Percentiles rank a stretch among this genome's conserved stretches.
Evolutionary conservation across 23 tunicate species (phyloP).

Genomic region (Ascidia mentula): DNA sequence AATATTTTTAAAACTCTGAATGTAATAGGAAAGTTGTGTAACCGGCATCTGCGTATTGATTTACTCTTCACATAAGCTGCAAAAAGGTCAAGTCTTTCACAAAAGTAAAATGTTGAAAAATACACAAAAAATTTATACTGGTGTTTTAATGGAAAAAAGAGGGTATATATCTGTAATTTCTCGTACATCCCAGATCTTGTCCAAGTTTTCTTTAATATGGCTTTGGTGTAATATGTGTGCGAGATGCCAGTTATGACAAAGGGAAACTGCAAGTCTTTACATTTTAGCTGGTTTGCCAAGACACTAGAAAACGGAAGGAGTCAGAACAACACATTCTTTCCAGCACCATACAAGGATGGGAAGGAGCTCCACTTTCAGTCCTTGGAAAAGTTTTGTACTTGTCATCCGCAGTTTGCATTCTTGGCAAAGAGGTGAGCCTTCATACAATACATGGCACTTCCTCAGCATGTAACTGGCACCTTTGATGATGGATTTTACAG

Average conservation of each 20-base stretch:
- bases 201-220: neutral
- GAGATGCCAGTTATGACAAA: neutral
- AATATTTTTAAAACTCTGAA: too few relatives aligned
- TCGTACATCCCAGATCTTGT: neutral
- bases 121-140: too few relatives aligned
- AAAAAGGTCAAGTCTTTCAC: too few relatives aligned
- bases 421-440: slow-evolving; percentile 76
- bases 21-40: too few relatives aligned
- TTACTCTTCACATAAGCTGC: too few relatives aligned
- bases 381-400: slow-evolving; percentile 77
- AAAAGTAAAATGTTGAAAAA: too few relatives aligned
- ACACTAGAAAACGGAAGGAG: slow-evolving; percentile 85
- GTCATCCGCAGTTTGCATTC: slow-evolving; percentile 72
- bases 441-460: too few relatives aligned
- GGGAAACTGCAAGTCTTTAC: neutral
- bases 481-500: too few relatives aligned
- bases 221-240: neutral
- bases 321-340: slow-evolving; percentile 73
- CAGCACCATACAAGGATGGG: slow-evolving; percentile 81
- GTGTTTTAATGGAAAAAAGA: slow-evolving; percentile 68
- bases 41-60: too few relatives aligned
- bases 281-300: slow-evolving; percentile 85
- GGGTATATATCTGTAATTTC: slow-evolving; percentile 17
- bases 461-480: too few relatives aligned
- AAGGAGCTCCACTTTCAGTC: slow-evolving; percentile 57